A percentile compares a stretch with the other conserved stretches of the same genome.
These are phyloP conservation scores for Nesogale talazaci DNA, from an alignment of 2,113 vertebrate species.

Conservation along the genomic window DNA sequence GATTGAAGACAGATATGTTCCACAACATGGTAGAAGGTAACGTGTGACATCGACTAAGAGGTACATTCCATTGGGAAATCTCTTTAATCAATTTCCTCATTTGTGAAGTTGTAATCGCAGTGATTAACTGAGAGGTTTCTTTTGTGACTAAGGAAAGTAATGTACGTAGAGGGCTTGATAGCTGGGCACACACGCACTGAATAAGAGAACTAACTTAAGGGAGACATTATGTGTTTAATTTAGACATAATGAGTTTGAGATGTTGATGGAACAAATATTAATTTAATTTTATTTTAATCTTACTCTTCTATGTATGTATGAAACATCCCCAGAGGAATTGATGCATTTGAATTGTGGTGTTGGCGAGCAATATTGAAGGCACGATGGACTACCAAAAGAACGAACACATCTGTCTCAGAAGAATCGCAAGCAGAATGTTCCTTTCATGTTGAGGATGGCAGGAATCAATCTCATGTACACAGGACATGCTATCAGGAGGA, in stretches of 20 bases:
- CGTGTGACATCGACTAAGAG: not conserved
- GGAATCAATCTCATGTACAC: too few species aligned
- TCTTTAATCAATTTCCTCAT: not conserved
- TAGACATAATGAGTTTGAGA: not conserved
- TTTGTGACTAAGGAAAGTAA: constrained; percentile 33
- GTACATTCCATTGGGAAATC: not conserved
- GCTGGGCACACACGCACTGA: not conserved
- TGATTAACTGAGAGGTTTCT: not conserved
- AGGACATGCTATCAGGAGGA: too few species aligned
- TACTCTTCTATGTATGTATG: not conserved
- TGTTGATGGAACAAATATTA: not conserved
- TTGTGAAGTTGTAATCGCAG: not conserved
- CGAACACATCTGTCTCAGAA: too few species aligned
- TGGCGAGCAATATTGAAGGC: too few species aligned
- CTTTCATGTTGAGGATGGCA: too few species aligned
- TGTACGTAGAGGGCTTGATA: not conserved
- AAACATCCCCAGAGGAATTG: too few species aligned
- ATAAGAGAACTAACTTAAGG: not conserved
- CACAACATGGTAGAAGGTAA: not conserved
- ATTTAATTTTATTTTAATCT: not conserved
- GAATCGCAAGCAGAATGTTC: too few species aligned
- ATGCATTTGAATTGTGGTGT: too few species aligned
- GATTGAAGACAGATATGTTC: not conserved
- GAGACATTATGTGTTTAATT: not conserved
- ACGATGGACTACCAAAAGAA: too few species aligned